phyloP scores from a whole-genome alignment of 1,140 invertebrate species.

The Macrocentrus cingulum region DNA sequence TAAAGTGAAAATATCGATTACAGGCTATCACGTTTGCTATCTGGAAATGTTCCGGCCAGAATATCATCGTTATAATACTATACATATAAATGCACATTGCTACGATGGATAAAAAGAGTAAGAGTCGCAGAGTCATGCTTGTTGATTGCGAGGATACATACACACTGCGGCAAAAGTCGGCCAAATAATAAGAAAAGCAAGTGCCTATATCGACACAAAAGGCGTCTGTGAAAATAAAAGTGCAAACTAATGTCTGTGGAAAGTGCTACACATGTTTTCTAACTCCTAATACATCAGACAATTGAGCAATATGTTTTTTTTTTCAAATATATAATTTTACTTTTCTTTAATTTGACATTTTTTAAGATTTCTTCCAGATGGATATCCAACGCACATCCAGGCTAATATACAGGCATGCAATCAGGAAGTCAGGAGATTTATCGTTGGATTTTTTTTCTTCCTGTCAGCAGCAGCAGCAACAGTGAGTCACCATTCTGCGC shows the following conservation, averaged over 20 bases:
- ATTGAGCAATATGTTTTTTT: too few species aligned
- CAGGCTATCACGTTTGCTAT: too few species aligned
- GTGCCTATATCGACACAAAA: slow-evolving; percentile 16
- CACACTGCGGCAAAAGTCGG: slow-evolving; percentile 16
- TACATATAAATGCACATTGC: too few species aligned
- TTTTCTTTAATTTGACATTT: too few species aligned
- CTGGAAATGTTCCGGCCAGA: too few species aligned
- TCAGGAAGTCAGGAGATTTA: slow-evolving; percentile 7
- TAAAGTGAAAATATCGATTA: too few species aligned
- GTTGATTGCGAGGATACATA: slow-evolving; percentile 16
- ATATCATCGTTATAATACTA: too few species aligned
- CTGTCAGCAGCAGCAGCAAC: slow-evolving; percentile 1
- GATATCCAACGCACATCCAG: too few species aligned
- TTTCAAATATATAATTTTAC: too few species aligned
- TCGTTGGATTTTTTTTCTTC: slow-evolving; percentile 4
- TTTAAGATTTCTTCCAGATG: too few species aligned
- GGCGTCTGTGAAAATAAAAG: slow-evolving; percentile 33
- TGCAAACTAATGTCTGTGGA: slow-evolving; percentile 29
- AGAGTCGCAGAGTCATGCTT: slow-evolving; percentile 25
- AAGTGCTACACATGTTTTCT: slow-evolving; percentile 22
- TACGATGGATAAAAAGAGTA: slow-evolving; percentile 16
- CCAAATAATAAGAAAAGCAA: slow-evolving; percentile 4
- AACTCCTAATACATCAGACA: background rate
- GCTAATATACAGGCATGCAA: too few species aligned
- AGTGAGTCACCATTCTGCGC: slow-evolving; percentile 25